Conservation (phyloP, 2,888 invertebrate species). For the Drosophila sordidapex region DNA sequence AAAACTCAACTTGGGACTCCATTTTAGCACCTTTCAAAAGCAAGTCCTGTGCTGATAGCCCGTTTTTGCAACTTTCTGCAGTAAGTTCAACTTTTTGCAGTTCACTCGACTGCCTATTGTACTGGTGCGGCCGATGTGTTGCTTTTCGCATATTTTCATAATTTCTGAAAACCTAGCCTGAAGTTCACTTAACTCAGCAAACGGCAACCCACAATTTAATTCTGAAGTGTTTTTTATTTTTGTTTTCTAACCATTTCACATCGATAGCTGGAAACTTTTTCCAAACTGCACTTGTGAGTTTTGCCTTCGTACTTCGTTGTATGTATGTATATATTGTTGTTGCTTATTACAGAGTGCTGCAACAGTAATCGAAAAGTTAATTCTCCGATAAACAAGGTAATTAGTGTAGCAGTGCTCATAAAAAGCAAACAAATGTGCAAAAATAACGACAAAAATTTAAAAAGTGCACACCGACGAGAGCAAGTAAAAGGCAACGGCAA, state of each 20-base stretch:
- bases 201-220: slow-evolving; percentile 59
- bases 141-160: slow-evolving; percentile 63
- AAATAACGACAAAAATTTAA: slow-evolving; percentile 78
- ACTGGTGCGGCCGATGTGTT: slow-evolving; percentile 33
- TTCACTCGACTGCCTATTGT: slow-evolving; percentile 23
- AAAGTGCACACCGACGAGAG: slow-evolving; percentile 49
- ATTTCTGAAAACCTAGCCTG: slow-evolving; percentile 50
- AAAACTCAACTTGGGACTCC: slow-evolving; percentile 14
- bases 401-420: slow-evolving; percentile 77
- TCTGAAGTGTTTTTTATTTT: slow-evolving; percentile 14
- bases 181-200: slow-evolving; percentile 48
- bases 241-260: slow-evolving; percentile 25
- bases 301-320: slow-evolving; percentile 24
- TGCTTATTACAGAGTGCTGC: slow-evolving; percentile 49
- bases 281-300: slow-evolving; percentile 68
- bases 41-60: slow-evolving; percentile 7
- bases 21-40: slow-evolving; percentile 27
- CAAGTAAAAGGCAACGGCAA: slow-evolving; percentile 25
- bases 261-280: slow-evolving; percentile 56
- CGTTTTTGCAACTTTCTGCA: slow-evolving; percentile 23
- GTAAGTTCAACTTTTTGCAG: slow-evolving; percentile 31
- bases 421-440: slow-evolving; percentile 81
- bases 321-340: slow-evolving; percentile 25
- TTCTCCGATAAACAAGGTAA: slow-evolving; percentile 82
- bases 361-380: slow-evolving; percentile 82